Conservation (phyloP, 2,113 vertebrate genomes). For the Apeltes quadracus region DNA sequence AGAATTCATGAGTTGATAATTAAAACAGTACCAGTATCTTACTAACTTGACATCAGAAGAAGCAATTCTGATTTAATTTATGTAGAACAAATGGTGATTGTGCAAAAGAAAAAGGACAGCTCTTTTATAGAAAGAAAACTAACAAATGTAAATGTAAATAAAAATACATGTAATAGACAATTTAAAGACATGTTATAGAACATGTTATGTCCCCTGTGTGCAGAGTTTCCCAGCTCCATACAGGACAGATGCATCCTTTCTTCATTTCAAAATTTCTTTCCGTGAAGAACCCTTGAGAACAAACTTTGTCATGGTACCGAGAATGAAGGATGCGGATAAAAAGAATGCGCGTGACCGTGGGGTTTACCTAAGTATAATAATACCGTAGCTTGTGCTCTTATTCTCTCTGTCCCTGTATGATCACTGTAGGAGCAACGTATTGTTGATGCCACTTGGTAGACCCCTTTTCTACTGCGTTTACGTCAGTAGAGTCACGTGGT, state of each 20-base stretch:
- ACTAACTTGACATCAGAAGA: background rate
- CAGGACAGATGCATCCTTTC: background rate
- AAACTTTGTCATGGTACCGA: slow-evolving; percentile 47
- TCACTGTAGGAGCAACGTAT: background rate
- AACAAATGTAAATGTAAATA: background rate
- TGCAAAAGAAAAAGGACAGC: background rate
- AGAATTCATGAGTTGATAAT: background rate
- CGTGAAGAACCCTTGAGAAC: slow-evolving; percentile 1
- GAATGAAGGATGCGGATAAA: slow-evolving; percentile 26
- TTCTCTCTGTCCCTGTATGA: background rate
- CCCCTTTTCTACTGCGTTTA: too few species aligned
- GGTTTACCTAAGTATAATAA: slow-evolving; percentile 34
- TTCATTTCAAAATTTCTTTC: slow-evolving; percentile 11
- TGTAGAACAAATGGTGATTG: background rate
- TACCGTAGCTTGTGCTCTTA: background rate
- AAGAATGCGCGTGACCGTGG: slow-evolving; percentile 45
- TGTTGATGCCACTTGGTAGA: too few species aligned
- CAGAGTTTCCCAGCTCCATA: background rate
- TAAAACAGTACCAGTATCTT: background rate
- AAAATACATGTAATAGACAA: background rate
- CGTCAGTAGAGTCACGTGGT: too few species aligned
- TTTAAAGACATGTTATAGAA: background rate
- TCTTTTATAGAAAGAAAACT: background rate
- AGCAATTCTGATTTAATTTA: background rate
- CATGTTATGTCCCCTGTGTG: background rate